Base-by-base conservation (phyloP, 64 coral and sea anemone genomes). In the Platygyra sinensis region DNA sequence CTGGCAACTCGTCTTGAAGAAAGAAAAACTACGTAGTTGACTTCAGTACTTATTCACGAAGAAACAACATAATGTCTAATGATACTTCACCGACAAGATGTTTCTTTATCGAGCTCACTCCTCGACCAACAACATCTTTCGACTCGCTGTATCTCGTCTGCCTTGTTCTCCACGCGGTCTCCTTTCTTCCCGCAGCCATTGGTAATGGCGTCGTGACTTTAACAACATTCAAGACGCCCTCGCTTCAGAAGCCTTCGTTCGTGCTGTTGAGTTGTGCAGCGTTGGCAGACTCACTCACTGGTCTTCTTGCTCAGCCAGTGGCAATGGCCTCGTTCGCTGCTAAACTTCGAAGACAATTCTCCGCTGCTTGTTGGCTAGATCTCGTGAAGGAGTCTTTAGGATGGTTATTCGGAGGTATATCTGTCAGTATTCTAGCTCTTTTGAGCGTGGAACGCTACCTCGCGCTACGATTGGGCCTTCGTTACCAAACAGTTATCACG, bases 361-460 rank as follows among this genome's bases (percentile, higher is more conserved):
- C 29, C 10, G 9, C 17, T 39, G 80, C 80, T 24, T 83, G 80
- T 67, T 65, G 19, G 31, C 61, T 83, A 2, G 80, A 65, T 2
- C 31, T 67, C 39, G 10, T 83, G 24, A 83, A 83, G 20, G 80
- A 83, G 29, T 39, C 31, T 16, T 46, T 83, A 20, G 80, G 60
- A 0, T 83, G 80, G 80, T 61, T 83, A 20, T 67, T 83, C 8
- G 20, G 80, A 2, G 80, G 80, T 2, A 64, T 83, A 22, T 83
- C 80, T 15, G 59, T 83, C 0, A 83, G 80, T 6, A 67, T 83
- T 33, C 17, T 83, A 22, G 80, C 80, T 65, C 24, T 83, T 14
- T n/a, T 83, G 80, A 83, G 80, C 31, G 61, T 83, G 20, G 80
- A 83, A 65, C 59, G 80, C 7, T 83, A 83, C 30, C 60, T 83